These are phyloP conservation scores for Ophion ventricosus DNA, from an alignment of 2,888 invertebrate genomes.

Conservation along the genomic window DNA sequence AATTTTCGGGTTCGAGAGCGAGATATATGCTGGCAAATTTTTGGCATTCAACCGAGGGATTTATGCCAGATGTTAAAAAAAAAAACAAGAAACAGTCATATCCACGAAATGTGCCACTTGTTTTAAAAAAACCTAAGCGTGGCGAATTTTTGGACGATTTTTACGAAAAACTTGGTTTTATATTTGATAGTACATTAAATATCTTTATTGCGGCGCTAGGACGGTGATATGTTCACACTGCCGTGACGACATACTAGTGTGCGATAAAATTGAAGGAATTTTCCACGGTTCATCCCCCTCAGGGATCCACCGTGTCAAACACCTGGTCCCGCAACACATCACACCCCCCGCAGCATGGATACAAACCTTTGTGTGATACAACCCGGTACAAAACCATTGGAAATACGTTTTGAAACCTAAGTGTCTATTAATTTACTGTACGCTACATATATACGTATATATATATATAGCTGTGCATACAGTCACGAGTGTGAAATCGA, in stretches of 20 bases:
- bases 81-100: too few species aligned
- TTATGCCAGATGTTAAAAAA: too few species aligned
- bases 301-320: slow-evolving; percentile 70
- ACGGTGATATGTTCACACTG: slow-evolving; percentile 12
- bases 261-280: slow-evolving; percentile 69
- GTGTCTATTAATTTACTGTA: slow-evolving; percentile 78
- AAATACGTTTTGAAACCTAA: slow-evolving; percentile 67
- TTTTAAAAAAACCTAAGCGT: background rate
- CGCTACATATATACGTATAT: background rate
- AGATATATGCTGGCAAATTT: too few species aligned
- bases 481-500: slow-evolving; percentile 78
- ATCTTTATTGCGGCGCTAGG: background rate
- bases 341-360: slow-evolving; percentile 39
- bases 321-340: slow-evolving; percentile 73
- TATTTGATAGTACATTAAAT: background rate
- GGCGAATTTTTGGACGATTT: background rate
- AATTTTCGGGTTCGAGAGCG: too few species aligned
- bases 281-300: slow-evolving; percentile 71
- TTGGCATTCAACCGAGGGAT: too few species aligned
- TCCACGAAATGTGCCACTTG: too few species aligned
- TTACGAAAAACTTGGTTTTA: background rate
- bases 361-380: slow-evolving; percentile 63
- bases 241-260: slow-evolving; percentile 15
- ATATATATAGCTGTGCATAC: slow-evolving; percentile 7
- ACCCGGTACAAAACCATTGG: slow-evolving; percentile 70